These are phyloP conservation scores for Disparrhopalites patrizii DNA, from an alignment of 2,888 invertebrate genomes.

Conservation along the genomic window DNA sequence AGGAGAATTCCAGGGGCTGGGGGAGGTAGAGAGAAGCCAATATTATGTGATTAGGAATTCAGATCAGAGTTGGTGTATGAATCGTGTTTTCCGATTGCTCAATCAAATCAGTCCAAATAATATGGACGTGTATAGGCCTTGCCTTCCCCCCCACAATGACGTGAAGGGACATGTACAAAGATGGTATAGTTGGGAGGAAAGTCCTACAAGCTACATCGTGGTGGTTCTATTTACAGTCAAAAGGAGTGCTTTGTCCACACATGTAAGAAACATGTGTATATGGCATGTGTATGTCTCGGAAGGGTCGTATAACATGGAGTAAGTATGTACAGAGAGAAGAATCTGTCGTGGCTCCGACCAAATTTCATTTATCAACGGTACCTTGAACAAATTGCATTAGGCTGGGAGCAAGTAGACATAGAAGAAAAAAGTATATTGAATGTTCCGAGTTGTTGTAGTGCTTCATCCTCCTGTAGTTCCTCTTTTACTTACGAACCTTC, in stretches of 20 bases:
- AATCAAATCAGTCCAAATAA: conserved; percentile 25
- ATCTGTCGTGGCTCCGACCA: conserved; percentile 11
- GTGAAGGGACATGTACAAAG: too few species aligned
- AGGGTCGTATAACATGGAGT: too few species aligned
- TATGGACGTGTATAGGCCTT: conserved; percentile 10
- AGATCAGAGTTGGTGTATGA: conserved; percentile 17
- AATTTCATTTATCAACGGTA: conserved; percentile 21
- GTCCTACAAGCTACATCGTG: too few species aligned
- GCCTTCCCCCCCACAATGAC: background rate
- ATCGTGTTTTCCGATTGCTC: conserved; percentile 18
- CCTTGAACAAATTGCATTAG: conserved; percentile 23
- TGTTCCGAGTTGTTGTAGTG: too few species aligned
- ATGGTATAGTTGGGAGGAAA: too few species aligned
- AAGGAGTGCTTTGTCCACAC: too few species aligned
- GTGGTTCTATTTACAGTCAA: too few species aligned
- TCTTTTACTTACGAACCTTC: background rate
- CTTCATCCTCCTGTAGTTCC: conserved; percentile 8
- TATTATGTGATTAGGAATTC: conserved; percentile 23
- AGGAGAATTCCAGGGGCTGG: background rate
- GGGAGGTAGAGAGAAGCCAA: background rate
- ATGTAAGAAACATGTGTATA: too few species aligned
- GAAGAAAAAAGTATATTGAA: background rate
- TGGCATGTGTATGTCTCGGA: too few species aligned
- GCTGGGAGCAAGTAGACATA: background rate
- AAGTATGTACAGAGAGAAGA: background rate